Conservation (phyloP, 2,113 vertebrate genomes). For the Malurus elegans region DNA sequence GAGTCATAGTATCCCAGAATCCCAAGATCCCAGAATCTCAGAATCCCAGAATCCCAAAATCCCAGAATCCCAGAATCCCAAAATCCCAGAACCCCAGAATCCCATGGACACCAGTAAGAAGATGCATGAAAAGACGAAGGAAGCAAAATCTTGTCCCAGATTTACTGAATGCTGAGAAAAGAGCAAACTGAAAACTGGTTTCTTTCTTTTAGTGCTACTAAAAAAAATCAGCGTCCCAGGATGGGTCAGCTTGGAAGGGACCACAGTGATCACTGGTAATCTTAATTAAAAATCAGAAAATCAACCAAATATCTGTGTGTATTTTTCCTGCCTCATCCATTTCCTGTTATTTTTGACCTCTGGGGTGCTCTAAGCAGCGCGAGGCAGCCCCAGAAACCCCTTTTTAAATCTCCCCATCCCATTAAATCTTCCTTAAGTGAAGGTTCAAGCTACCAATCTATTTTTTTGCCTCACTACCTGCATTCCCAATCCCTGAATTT, state of each 20-base stretch:
- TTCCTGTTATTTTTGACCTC: background rate
- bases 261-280: background rate
- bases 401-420: conserved; percentile 23
- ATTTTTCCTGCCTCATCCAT: background rate
- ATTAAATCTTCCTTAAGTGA: conserved; percentile 9
- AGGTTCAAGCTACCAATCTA: background rate
- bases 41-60: too few relatives aligned
- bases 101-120: background rate
- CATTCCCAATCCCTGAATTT: background rate
- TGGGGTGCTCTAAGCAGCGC: background rate
- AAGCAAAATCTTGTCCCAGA: background rate
- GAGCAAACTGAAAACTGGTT: accelerated
- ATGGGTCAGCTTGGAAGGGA: background rate
- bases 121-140: background rate
- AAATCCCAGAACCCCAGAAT: background rate
- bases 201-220: background rate
- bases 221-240: background rate
- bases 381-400: background rate
- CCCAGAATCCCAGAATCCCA: too few relatives aligned
- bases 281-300: background rate
- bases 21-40: too few relatives aligned
- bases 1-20: too few relatives aligned
- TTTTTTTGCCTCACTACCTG: background rate
- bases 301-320: accelerated
- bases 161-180: background rate